phyloP scores from a whole-genome alignment of 2,797 vertebrate genomes.

The Galagoides demidoff region DNA sequence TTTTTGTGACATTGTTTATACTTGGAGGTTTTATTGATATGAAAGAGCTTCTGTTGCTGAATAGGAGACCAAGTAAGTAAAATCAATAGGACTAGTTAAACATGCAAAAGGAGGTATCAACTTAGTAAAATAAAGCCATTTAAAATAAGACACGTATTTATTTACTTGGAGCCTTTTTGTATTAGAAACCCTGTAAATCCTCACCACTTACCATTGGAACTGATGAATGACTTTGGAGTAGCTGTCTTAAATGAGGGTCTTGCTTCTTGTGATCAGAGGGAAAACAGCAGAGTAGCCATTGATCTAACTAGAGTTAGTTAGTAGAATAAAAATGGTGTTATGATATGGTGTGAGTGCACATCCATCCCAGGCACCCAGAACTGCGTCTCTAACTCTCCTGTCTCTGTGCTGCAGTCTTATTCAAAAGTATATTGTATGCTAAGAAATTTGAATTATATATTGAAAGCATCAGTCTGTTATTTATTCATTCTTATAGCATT shows the following conservation, averaged over 20 bases:
- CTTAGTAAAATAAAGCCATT: constrained; percentile 38
- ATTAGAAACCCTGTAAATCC: background rate
- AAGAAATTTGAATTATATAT: background rate
- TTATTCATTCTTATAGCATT: background rate
- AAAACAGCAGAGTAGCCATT: background rate
- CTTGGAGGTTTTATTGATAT: constrained; percentile 25
- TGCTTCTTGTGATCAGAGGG: background rate
- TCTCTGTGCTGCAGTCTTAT: background rate
- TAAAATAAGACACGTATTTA: constrained; percentile 26
- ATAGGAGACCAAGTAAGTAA: constrained; percentile 4
- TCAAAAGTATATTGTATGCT: background rate
- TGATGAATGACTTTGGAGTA: background rate
- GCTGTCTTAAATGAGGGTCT: background rate
- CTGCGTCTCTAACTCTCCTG: background rate
- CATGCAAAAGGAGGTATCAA: background rate
- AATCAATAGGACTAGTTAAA: background rate
- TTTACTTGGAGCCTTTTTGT: constrained; percentile 35
- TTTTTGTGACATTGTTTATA: constrained; percentile 28
- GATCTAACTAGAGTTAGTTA: background rate
- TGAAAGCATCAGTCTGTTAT: background rate
- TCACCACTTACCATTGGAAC: background rate
- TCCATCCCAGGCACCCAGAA: background rate
- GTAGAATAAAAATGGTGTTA: background rate
- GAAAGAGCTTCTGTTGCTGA: background rate
- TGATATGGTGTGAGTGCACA: background rate